A percentile compares a stretch with the other conserved stretches of the same genome.
These are phyloP conservation scores for Sinocyclocheilus grahami DNA, from an alignment of 2,113 vertebrate species.

Conservation along the genomic window DNA sequence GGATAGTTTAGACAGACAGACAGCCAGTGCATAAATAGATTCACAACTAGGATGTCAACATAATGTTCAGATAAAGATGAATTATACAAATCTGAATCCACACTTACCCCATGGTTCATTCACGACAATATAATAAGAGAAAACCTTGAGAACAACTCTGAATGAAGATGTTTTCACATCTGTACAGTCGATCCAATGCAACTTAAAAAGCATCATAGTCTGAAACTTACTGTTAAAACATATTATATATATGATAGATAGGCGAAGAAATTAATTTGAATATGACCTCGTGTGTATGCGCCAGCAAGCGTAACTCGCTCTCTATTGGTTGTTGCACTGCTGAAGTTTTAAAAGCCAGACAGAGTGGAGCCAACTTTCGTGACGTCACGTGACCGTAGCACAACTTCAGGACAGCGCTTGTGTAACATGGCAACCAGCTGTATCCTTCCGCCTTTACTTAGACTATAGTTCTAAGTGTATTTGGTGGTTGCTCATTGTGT, in stretches of 20 bases:
- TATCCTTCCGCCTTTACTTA: constrained; percentile 56
- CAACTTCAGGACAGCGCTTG: constrained; percentile 59
- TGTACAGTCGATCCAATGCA: neutral
- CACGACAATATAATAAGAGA: neutral
- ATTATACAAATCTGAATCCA: neutral
- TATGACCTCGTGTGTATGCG: constrained; percentile 35
- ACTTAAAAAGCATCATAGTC: neutral
- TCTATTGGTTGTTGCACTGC: constrained; percentile 51
- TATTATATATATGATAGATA: neutral
- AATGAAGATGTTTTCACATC: neutral
- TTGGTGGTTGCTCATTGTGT: neutral
- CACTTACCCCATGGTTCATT: neutral
- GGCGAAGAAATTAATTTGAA: constrained; percentile 37
- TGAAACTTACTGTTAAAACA: neutral
- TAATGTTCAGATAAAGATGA: neutral
- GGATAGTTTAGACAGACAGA: too few species aligned
- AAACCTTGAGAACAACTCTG: neutral
- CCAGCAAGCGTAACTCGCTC: constrained; percentile 20
- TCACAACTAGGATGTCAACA: neutral
- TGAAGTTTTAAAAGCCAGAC: constrained; percentile 70
- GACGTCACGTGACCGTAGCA: constrained; percentile 74
- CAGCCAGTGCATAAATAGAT: too few species aligned
- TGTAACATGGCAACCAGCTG: constrained; percentile 29
- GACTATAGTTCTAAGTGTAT: neutral
- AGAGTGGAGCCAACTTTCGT: constrained; percentile 77